Evolutionary conservation across 2,888 invertebrate species (phyloP), one percentile per base, ranked within the genome.

Genomic region (Agriopis marginaria): DNA sequence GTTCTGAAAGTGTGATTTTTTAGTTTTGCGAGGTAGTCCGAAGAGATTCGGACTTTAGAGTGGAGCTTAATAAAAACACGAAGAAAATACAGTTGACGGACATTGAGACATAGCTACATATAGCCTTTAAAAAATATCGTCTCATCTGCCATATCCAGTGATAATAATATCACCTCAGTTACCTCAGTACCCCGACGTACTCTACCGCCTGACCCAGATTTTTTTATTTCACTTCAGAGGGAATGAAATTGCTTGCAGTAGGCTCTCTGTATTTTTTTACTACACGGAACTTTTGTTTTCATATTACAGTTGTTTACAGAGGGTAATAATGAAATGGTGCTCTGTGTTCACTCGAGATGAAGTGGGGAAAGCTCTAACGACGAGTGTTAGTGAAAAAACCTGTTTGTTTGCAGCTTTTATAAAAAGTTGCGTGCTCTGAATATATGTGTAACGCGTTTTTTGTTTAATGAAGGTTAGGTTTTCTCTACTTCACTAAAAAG

Each of bases 201-300:
- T 5, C 32, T 83, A 45, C 85, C 80, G 86, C 85, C 87, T 91
- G 92, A 93, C 93, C 93, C 82, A 92, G 89, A 90, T 93, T 92
- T 91, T n/a, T 91, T 93, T 92, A 92, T 92, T 89, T 86, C 87
- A 85, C 89, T 89, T 86, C 84, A 86, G 82, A 85, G 84, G 84
- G 88, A 89, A 92, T 90, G 90, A 92, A 93, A 93, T 92, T 92
- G 92, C 89, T 88, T 84, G 87, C 86, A 88, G 91, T 89, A 79
- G 83, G 83, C 80, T 78, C 78, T 78, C 76, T 74, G 76, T 68
- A 12, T 84, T 86, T 85, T 86, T 87, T 85, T 84, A 82, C 78
- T 81, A 80, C 83, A 81, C 77, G 78, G 79, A 80, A 83, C 81
- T 89, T 89, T 88, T 89, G 84, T 89, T 86, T 85, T 80, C 79